Evolutionary conservation across 2,113 vertebrate genomes (phyloP).

Genomic region (Microtus richardsoni): DNA sequence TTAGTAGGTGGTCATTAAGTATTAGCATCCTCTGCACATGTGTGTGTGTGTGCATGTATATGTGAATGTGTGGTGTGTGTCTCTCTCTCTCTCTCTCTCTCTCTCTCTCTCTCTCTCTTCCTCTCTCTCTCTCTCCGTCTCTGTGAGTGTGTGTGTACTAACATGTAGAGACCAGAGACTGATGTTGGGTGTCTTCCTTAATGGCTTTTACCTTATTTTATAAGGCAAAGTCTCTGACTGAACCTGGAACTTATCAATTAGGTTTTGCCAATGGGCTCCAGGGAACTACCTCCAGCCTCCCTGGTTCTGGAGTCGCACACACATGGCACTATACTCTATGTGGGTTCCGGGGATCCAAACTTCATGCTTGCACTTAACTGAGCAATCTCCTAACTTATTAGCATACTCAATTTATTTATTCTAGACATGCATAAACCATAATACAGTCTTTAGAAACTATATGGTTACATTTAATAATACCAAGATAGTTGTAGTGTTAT

Average conservation of each 20-base stretch:
- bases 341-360: background rate
- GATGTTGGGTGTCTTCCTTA: background rate
- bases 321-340: too few relatives aligned
- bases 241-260: background rate
- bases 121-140: rapidly evolving
- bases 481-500: background rate
- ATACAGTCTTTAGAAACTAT: background rate
- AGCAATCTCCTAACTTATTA: background rate
- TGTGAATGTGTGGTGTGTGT: too few relatives aligned
- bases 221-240: background rate
- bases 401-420: background rate
- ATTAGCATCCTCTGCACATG: background rate
- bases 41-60: background rate
- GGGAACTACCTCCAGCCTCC: background rate
- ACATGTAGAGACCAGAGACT: background rate
- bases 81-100: rapidly evolving
- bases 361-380: background rate
- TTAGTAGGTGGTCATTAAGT: background rate
- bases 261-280: background rate
- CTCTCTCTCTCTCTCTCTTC: rapidly evolving
- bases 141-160: background rate
- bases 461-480: background rate
- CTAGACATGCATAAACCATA: background rate
- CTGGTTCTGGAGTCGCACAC: background rate
- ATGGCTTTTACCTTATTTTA: background rate